These are phyloP conservation scores for Salticus scenicus DNA, from an alignment of 2,888 invertebrate genomes.

Conservation along the genomic window DNA sequence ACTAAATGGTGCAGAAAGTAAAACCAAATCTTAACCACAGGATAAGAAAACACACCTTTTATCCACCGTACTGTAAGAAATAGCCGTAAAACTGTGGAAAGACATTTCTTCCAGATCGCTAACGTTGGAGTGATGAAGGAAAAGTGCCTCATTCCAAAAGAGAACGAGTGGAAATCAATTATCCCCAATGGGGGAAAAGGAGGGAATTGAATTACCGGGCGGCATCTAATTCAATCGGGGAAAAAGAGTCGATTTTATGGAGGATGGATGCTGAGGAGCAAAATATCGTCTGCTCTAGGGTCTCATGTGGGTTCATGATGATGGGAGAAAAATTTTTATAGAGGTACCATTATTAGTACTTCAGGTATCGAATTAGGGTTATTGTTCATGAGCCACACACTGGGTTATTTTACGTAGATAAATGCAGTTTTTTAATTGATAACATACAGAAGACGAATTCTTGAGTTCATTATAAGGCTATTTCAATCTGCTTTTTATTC, in stretches of 20 bases:
- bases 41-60: background rate
- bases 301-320: background rate
- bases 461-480: too few relatives aligned
- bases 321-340: background rate
- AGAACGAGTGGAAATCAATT: constrained; percentile 67
- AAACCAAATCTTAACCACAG: too few relatives aligned
- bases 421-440: too few relatives aligned
- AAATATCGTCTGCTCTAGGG: background rate
- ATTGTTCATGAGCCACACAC: too few relatives aligned
- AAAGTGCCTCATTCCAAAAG: background rate
- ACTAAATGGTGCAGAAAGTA: too few relatives aligned
- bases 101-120: background rate
- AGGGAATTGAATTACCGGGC: constrained; percentile 62
- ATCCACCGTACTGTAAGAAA: background rate
- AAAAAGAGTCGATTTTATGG: constrained; percentile 44
- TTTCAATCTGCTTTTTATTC: too few relatives aligned
- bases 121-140: background rate
- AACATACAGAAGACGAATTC: too few relatives aligned
- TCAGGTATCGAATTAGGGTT: too few relatives aligned
- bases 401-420: too few relatives aligned
- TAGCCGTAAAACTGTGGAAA: background rate
- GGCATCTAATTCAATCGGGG: constrained; percentile 62
- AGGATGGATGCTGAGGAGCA: background rate
- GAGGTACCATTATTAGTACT: too few relatives aligned
- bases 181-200: constrained; percentile 29